Evolutionary conservation across 2,797 vertebrate genomes (phyloP), one percentile per base, ranked within the genome.

Genomic region (Busarellus nigricollis): DNA sequence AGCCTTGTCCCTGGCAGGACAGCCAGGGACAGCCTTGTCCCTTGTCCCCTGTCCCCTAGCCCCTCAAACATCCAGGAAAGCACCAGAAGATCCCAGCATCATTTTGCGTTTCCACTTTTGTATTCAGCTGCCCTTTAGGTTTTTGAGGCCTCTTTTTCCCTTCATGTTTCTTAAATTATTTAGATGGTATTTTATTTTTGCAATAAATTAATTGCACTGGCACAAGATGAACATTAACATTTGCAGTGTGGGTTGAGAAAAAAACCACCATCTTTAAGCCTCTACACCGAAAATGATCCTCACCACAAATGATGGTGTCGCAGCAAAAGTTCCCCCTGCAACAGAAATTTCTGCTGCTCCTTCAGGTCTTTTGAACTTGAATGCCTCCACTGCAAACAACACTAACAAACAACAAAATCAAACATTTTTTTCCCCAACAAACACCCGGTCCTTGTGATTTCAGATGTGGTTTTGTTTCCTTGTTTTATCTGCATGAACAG

Each of bases 401-500:
- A 47, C 66, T 5, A 37, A 74, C 67, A 85, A 69, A 62, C 67
- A 76, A 24, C 71, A 81, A 69, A 86, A 63, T 12, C 67, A 71
- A 50, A 40, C 20, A 0, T 5, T 31, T 25, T 50, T 59, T 78
- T 33, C 58, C 47, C 50, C 13, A 45, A 54, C 45, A 83, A 76
- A 88, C 91, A 74, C 40, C 28, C 40, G 0, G 52, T 93, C 70
- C 79, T 85, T 31, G 42, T 50, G 76, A 79, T 91, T 96, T 90
- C 83, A 91, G 61, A 80, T 50, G 76, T 8, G 35, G 5, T 86
- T 96, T 90, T 92, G 73, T 88, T 96, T 93, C 79, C 80, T 90
- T 93, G 50, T 66, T 97, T 94, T 91, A 95, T 88, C 94, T 95
- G 79, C 93, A 65, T 78, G 94, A 97, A 77, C 88, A 87, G 77